Conservation (phyloP, 2,888 invertebrate species). For the Epirrita christyi region DNA sequence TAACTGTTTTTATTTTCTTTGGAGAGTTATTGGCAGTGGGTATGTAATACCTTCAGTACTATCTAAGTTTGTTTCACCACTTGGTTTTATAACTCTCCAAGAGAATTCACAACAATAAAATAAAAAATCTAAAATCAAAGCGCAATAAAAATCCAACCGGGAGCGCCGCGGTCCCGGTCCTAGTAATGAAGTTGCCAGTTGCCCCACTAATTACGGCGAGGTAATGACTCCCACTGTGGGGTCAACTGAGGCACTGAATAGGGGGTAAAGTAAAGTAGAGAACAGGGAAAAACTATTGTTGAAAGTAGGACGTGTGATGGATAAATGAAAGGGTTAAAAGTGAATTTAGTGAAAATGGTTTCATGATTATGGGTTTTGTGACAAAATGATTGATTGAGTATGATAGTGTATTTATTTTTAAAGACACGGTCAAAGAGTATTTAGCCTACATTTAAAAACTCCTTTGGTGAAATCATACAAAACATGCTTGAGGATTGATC, state of each 20-base stretch:
- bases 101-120: no score
- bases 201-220: slow-evolving; percentile 7
- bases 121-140: no score
- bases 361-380: background rate
- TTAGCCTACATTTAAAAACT: no score
- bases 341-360: background rate
- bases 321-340: background rate
- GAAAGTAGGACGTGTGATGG: slow-evolving; percentile 6
- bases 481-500: no score
- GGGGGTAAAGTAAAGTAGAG: background rate
- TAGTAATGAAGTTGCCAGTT: slow-evolving; percentile 9
- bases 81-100: no score
- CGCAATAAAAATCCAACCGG: no score
- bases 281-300: slow-evolving; percentile 1
- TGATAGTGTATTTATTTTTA: background rate
- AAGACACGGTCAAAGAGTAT: no score
- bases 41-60: no score
- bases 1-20: no score
- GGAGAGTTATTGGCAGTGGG: no score
- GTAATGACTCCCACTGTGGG: slow-evolving; percentile 10
- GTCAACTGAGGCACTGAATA: background rate
- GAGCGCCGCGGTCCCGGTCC: background rate
- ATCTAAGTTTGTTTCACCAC: no score
- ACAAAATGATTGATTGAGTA: background rate
- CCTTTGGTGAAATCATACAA: no score